phyloP scores from a whole-genome alignment of 2,797 vertebrate species.

The Protonibea diacanthus region DNA sequence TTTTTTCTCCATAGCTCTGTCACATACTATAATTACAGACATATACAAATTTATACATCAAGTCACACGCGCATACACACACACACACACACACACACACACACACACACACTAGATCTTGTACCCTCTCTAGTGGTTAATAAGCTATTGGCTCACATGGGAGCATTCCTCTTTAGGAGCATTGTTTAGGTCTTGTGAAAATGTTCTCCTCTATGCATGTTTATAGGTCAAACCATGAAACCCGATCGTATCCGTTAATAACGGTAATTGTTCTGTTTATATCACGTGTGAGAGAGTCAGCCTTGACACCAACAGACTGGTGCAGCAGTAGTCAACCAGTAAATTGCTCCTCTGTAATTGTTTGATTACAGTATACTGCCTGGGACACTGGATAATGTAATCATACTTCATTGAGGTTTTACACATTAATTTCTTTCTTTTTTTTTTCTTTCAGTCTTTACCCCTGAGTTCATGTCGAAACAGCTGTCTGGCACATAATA shows the following conservation, averaged over 20 bases:
- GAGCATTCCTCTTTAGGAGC: conserved; percentile 30
- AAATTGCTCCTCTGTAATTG: conserved; percentile 74
- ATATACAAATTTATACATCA: conserved; percentile 39
- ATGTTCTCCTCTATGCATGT: conserved; percentile 39
- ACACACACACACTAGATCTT: not conserved
- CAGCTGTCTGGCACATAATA: conserved; percentile 81
- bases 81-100: not conserved
- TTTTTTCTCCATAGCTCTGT: not conserved
- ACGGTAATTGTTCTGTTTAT: conserved; percentile 72
- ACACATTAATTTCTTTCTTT: conserved; percentile 52
- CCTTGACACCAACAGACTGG: conserved; percentile 56
- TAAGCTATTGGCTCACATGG: conserved; percentile 27
- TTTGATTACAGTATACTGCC: conserved; percentile 75
- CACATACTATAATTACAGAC: conserved; percentile 23
- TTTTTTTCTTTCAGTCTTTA: conserved; percentile 44
- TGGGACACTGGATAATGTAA: conserved; percentile 75
- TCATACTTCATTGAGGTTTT: conserved; percentile 70
- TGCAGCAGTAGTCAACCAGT: conserved; percentile 70
- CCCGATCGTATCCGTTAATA: conserved; percentile 67
- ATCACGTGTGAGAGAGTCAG: conserved; percentile 45
- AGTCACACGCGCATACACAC: not conserved
- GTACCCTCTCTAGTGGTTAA: conserved; percentile 15
- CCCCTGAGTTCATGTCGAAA: conserved; percentile 74
- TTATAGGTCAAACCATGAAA: conserved; percentile 70
- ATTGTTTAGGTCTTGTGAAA: conserved; percentile 44